These are phyloP conservation scores for Drosophila equinoxialis DNA, from an alignment of 1,140 invertebrate species.

Conservation along the genomic window DNA sequence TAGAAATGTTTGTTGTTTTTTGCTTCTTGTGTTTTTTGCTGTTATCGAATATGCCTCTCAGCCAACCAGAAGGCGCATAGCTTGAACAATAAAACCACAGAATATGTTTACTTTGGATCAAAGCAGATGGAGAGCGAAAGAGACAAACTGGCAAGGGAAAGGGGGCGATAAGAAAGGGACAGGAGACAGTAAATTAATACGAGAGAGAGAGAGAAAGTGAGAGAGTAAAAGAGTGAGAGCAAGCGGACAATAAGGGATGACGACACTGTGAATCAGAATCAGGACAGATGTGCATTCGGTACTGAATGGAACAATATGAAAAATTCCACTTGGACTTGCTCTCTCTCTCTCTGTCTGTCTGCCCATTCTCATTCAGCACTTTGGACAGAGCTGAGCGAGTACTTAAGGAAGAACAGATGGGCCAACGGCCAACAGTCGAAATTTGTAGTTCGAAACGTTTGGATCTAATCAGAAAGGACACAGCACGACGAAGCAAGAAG, in stretches of 20 bases:
- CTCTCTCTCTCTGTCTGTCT: not conserved
- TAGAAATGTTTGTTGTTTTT: not conserved
- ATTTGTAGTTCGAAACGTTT: slow-evolving; percentile 68
- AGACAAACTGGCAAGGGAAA: slow-evolving; percentile 14
- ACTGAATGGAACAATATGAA: slow-evolving; percentile 82
- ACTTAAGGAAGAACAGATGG: slow-evolving; percentile 83
- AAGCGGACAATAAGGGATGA: slow-evolving; percentile 65
- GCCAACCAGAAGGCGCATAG: slow-evolving; percentile 73
- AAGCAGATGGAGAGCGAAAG: slow-evolving; percentile 72
- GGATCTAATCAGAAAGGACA: slow-evolving; percentile 31
- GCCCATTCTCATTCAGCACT: slow-evolving; percentile 4
- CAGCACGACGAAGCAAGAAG: not conserved
- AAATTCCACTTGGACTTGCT: slow-evolving; percentile 68
- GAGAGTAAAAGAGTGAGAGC: slow-evolving; percentile 31
- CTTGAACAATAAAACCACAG: slow-evolving; percentile 78
- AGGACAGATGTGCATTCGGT: slow-evolving; percentile 74
- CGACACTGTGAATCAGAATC: slow-evolving; percentile 69
- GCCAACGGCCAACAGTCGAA: slow-evolving; percentile 75
- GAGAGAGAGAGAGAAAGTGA: slow-evolving; percentile 64
- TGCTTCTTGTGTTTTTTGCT: not conserved
- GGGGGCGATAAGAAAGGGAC: slow-evolving; percentile 39
- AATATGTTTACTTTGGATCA: slow-evolving; percentile 81
- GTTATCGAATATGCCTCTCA: slow-evolving; percentile 42
- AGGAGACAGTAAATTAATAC: slow-evolving; percentile 23
- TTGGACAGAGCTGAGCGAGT: slow-evolving; percentile 40